Percentiles rank a stretch among this genome's conserved stretches.
phyloP scores from a whole-genome alignment of 2,797 vertebrate species.

The Picus viridis region DNA sequence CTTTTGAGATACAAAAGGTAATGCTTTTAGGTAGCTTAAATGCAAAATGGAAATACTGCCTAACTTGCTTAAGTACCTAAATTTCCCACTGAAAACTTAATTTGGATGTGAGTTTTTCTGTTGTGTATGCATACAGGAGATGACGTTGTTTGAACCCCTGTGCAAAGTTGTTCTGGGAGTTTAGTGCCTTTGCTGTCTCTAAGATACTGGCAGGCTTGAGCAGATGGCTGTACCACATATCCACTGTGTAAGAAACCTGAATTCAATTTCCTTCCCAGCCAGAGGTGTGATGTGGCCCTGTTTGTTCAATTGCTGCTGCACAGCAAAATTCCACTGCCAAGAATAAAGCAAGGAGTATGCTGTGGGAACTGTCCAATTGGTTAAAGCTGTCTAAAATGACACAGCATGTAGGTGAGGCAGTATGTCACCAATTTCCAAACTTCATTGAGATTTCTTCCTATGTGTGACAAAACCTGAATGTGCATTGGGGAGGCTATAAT shows the following conservation, averaged over 20 bases:
- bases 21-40: not conserved
- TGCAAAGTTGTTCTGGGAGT: not conserved
- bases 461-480: accelerated
- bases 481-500: not conserved
- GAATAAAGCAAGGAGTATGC: not conserved
- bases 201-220: not conserved
- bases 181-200: not conserved
- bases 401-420: not conserved
- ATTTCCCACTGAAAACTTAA: not conserved
- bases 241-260: not conserved
- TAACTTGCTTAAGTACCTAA: not conserved
- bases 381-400: not conserved
- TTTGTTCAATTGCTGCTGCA: not conserved
- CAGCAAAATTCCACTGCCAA: not conserved
- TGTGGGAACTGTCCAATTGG: not conserved
- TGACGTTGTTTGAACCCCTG: not conserved
- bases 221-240: not conserved
- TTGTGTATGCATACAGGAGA: not conserved
- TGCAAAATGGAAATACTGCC: not conserved
- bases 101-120: not conserved
- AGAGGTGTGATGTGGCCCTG: not conserved
- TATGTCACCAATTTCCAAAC: not conserved
- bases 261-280: not conserved
- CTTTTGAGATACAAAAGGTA: not conserved
- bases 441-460: not conserved